These are phyloP conservation scores for Campoplex capitator DNA, from an alignment of 2,888 invertebrate species.

Conservation along the genomic window DNA sequence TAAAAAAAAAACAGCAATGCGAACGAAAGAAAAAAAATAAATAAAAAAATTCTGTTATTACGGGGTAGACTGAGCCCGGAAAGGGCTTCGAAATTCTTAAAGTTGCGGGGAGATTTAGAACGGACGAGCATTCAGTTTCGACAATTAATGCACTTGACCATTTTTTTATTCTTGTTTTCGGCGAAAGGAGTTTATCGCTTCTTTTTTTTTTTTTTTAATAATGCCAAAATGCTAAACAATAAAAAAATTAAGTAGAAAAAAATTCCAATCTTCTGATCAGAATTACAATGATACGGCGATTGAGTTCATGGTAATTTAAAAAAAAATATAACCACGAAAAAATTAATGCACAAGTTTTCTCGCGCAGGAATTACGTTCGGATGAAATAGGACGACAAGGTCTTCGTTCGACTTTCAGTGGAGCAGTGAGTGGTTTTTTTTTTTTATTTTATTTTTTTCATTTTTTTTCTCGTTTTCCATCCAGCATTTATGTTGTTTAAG, in stretches of 20 bases:
- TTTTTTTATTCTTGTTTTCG: conserved; percentile 36
- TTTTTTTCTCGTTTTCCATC: too few relatives aligned
- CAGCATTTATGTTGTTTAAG: neutral
- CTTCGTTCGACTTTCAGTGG: neutral
- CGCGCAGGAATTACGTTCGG: neutral
- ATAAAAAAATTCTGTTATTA: conserved; percentile 63
- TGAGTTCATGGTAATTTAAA: neutral
- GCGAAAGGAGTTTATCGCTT: conserved; percentile 19
- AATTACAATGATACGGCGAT: too few relatives aligned
- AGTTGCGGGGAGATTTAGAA: conserved; percentile 49
- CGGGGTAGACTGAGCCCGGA: conserved; percentile 47
- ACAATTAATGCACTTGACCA: conserved; percentile 34
- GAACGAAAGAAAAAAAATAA: conserved; percentile 27
- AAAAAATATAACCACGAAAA: neutral
- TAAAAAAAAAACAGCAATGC: conserved; percentile 39
- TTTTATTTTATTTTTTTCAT: too few relatives aligned
- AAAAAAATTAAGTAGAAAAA: too few relatives aligned
- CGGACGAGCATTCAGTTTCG: neutral
- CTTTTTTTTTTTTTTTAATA: conserved; percentile 11
- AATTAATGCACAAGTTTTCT: neutral
- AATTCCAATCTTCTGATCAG: too few relatives aligned
- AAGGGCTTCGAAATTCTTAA: conserved; percentile 64
- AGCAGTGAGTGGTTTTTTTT: neutral
- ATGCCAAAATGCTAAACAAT: neutral
- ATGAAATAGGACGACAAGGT: neutral